These are phyloP conservation scores for Monodelphis domestica DNA, from an alignment of 2,797 vertebrate genomes.

Conservation along the genomic window DNA sequence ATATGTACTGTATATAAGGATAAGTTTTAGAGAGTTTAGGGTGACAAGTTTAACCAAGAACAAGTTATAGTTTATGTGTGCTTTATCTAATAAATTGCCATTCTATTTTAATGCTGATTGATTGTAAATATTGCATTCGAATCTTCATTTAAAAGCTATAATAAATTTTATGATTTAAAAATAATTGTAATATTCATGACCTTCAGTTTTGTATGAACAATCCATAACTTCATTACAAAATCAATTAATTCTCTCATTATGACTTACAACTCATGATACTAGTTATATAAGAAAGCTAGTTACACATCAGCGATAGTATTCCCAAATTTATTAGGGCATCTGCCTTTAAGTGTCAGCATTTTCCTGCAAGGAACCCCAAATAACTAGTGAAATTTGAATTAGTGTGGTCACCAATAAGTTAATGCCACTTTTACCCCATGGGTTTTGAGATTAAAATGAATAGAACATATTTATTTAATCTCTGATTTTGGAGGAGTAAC, in stretches of 20 bases:
- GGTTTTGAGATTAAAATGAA: constrained; percentile 45
- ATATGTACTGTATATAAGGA: constrained; percentile 21
- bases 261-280: constrained; percentile 64
- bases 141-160: constrained; percentile 29
- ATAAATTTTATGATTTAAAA: constrained; percentile 43
- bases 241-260: constrained; percentile 49
- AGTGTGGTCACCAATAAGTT: constrained; percentile 62
- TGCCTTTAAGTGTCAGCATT: constrained; percentile 44
- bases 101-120: constrained; percentile 35
- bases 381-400: constrained; percentile 59
- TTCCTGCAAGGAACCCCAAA: constrained; percentile 64
- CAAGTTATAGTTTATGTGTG: constrained; percentile 5
- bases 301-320: constrained; percentile 34
- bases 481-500: constrained; percentile 9
- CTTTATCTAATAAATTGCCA: constrained; percentile 27
- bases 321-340: constrained; percentile 52
- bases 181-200: constrained; percentile 31
- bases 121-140: constrained; percentile 21
- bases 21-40: constrained; percentile 33
- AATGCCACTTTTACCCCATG: neutral
- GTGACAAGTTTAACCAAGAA: constrained; percentile 8
- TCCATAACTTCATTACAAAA: constrained; percentile 70
- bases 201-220: constrained; percentile 23
- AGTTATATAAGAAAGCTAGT: constrained; percentile 49
- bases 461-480: neutral